These are phyloP conservation scores for Oncopeltus fasciatus DNA, from an alignment of 1,140 invertebrate genomes.

Conservation along the genomic window DNA sequence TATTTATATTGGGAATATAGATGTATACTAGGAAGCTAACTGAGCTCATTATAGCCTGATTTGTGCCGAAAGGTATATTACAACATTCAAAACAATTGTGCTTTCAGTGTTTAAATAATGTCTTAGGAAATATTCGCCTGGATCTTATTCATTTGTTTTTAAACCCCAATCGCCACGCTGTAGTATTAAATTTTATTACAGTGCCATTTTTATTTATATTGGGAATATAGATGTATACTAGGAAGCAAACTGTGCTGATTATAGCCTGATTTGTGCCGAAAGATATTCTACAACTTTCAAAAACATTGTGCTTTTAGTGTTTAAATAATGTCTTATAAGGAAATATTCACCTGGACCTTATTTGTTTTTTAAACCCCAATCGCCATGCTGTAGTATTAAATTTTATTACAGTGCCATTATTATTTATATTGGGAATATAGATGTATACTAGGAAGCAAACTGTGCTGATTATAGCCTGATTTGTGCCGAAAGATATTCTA, in stretches of 20 bases:
- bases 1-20: neutral
- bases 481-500: neutral
- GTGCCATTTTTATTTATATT: neutral
- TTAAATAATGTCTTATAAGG: neutral
- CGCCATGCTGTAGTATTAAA: neutral
- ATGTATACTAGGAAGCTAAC: neutral
- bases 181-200: neutral
- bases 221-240: neutral
- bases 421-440: neutral
- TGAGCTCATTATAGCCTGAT: too few relatives aligned
- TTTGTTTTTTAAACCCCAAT: neutral
- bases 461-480: neutral
- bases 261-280: neutral
- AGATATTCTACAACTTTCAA: neutral
- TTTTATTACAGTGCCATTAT: neutral
- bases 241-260: neutral
- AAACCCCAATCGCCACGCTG: neutral
- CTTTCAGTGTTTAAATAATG: too few relatives aligned
- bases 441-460: neutral
- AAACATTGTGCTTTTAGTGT: neutral
- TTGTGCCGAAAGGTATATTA: neutral
- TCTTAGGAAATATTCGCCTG: too few relatives aligned
- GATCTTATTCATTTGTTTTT: too few relatives aligned
- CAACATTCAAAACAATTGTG: neutral
- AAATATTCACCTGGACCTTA: too few relatives aligned